Conservation (phyloP, 2,113 vertebrate species). For the Pelusios castaneus region DNA sequence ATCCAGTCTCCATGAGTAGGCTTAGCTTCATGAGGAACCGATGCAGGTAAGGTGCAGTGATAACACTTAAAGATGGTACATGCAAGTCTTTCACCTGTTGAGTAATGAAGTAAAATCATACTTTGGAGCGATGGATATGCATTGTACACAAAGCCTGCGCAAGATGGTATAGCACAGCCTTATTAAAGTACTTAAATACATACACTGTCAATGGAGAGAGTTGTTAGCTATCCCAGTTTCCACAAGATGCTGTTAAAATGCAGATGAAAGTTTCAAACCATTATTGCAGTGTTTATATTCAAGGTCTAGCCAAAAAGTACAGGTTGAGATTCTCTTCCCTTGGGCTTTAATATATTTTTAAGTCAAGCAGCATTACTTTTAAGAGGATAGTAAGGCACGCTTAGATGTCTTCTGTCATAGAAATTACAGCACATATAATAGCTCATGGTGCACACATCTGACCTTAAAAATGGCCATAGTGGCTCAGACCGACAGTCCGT, state of each 20-base stretch:
- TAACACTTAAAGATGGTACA: accelerated
- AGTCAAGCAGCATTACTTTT: neutral
- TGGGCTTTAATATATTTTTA: neutral
- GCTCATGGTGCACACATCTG: neutral
- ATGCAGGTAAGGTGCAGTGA: constrained; percentile 83
- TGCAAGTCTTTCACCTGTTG: accelerated
- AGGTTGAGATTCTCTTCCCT: neutral
- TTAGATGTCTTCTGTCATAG: neutral
- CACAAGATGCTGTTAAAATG: neutral
- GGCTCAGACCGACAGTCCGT: neutral
- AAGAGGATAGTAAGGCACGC: neutral
- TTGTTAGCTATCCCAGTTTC: accelerated
- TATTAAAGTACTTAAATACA: accelerated
- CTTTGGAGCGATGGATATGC: neutral
- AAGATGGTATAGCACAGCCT: neutral
- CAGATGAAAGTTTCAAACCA: neutral
- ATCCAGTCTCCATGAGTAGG: constrained; percentile 88
- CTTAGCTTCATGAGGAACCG: constrained; percentile 90
- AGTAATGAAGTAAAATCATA: accelerated
- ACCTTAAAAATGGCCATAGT: neutral
- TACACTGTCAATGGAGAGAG: neutral
- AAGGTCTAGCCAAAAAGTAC: neutral
- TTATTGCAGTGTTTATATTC: neutral
- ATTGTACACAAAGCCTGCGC: accelerated
- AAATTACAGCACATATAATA: neutral